Evolutionary conservation across 2,888 invertebrate species (phyloP), one percentile per base, ranked within the genome.

Genomic region (Lasioglossum figueresi): DNA sequence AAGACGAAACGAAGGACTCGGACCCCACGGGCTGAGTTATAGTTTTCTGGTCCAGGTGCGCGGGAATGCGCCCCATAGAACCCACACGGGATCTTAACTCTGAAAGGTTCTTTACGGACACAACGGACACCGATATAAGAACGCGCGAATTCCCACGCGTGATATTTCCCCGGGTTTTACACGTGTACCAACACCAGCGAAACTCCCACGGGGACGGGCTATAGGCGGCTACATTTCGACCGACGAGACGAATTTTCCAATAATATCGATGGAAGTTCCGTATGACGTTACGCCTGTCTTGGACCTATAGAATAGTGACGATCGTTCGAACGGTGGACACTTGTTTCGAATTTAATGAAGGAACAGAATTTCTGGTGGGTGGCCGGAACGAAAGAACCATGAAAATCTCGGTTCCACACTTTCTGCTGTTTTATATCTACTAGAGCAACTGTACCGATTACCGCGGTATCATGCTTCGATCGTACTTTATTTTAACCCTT

Each of bases 71-170:
- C 68, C 70, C 71, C 63, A 27, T 52, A 70, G 48, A 52, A 76
- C 83, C 72, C 83, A 34, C 82, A 31, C 19, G 88, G 85, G 88
- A 79, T 76, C 73, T 76, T 37, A 43, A 34, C 70, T 66, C 82
- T 8, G 68, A 70, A 71, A 48, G 76, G 34, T 89, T 89, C 88
- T 89, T 89, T 81, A 84, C 2, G 2, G 81, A 79, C 81, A 75
- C 56, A 19, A 31, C 43, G 43, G 14, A 43, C 43, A 59, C 71
- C 45, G 83, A 75, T 79, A 76, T 40, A 83, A 84, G 81, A 82
- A 86, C 77, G 71, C 76, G 87, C 48, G 73, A 87, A 89, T 84
- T 87, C 88, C 85, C 89, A 78, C 84, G 80, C 85, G 89, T 83
- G 80, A 86, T 84, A 88, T 89, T 88, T 43, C 73, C 23, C 68